phyloP scores from a whole-genome alignment of 2,797 vertebrate genomes.

The Prunella strophiata region DNA sequence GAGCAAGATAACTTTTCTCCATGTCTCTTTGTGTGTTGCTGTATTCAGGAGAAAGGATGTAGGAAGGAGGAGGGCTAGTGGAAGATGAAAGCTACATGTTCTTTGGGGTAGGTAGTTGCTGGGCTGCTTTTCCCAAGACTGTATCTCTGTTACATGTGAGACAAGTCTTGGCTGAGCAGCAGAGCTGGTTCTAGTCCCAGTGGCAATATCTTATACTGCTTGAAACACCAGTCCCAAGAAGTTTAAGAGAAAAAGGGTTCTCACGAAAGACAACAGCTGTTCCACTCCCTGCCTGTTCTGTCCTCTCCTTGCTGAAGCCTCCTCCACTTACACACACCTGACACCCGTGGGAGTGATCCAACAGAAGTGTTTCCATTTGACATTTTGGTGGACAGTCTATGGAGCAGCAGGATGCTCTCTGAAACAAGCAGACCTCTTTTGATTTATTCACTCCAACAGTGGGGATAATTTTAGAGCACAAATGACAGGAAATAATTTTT shows the following conservation, averaged over 20 bases:
- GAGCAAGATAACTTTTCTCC: not conserved
- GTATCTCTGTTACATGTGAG: not conserved
- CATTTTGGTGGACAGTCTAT: not conserved
- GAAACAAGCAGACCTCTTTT: not conserved
- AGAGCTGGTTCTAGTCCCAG: not conserved
- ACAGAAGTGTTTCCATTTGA: not conserved
- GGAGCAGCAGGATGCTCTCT: not conserved
- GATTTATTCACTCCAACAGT: not conserved
- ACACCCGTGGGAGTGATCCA: not conserved
- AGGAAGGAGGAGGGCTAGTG: not conserved
- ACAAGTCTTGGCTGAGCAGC: not conserved
- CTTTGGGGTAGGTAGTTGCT: not conserved
- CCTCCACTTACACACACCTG: not conserved
- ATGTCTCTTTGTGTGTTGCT: not conserved
- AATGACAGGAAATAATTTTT: not conserved
- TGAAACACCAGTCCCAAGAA: not conserved
- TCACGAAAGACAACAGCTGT: not conserved
- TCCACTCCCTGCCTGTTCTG: not conserved
- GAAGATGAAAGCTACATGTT: not conserved
- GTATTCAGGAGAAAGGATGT: not conserved
- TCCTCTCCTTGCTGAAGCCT: not conserved
- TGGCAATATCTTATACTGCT: not conserved
- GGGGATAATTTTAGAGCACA: not conserved
- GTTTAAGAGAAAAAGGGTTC: not conserved
- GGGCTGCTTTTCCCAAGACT: not conserved